Evolutionary conservation across 2,888 invertebrate species (phyloP).

Genomic region (Agriopis aurantiaria): DNA sequence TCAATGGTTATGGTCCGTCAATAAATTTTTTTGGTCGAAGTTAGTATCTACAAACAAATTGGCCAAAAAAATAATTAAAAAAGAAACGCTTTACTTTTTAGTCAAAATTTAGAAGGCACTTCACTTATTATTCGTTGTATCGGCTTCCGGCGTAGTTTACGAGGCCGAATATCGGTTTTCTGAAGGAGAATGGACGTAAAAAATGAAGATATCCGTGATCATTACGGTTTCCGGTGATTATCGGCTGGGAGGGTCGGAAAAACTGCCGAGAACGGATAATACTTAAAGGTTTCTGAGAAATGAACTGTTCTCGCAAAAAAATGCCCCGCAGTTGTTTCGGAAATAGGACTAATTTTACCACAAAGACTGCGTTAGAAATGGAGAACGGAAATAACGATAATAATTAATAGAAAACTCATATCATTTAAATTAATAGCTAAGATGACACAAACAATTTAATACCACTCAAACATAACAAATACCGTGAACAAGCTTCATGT

Average conservation of each 20-base stretch:
- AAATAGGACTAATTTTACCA: constrained; percentile 49
- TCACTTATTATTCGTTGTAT: constrained; percentile 41
- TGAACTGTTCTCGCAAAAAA: constrained; percentile 50
- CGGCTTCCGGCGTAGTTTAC: constrained; percentile 39
- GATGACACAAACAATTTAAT: too few relatives aligned
- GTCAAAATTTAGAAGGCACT: background rate
- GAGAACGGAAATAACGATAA: constrained; percentile 19
- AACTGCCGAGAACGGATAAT: constrained; percentile 45
- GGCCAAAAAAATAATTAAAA: too few relatives aligned
- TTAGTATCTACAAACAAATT: too few relatives aligned
- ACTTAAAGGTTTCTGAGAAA: constrained; percentile 55
- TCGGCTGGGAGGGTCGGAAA: constrained; percentile 44
- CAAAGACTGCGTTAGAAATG: constrained; percentile 32
- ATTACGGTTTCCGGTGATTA: constrained; percentile 59
- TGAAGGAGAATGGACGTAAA: constrained; percentile 48
- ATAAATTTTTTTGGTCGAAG: too few relatives aligned
- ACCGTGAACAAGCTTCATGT: too few relatives aligned
- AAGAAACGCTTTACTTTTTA: too few relatives aligned
- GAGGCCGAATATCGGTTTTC: constrained; percentile 46
- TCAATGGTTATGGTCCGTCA: too few relatives aligned
- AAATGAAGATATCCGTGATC: constrained; percentile 56
- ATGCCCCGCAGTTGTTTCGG: constrained; percentile 46
- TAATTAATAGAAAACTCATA: background rate
- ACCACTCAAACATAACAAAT: too few relatives aligned
- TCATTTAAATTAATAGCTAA: background rate